Percentiles rank a stretch among this genome's conserved stretches.
Evolutionary conservation across 35 echinoderm and acorn worm genomes (phyloP).

Genomic region (Heliocidaris erythrogramma): DNA sequence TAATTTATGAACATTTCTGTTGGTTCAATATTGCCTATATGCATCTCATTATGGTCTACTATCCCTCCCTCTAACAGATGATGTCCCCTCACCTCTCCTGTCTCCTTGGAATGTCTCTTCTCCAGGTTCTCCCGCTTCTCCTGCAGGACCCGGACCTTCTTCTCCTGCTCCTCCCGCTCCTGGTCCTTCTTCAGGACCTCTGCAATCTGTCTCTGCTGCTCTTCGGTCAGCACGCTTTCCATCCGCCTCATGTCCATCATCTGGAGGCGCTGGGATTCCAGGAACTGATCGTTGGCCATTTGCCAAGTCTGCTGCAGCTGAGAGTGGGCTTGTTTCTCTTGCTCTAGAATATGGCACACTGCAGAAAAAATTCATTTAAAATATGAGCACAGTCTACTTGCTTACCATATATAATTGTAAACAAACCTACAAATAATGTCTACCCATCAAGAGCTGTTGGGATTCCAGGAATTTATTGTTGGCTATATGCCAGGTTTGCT

Average conservation of each 20-base stretch:
- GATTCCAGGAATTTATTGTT: too few species aligned
- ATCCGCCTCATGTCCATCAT: constrained; percentile 97
- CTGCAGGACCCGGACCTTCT: constrained; percentile 73
- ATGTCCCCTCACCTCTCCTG: not conserved
- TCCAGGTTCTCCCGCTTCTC: constrained; percentile 72
- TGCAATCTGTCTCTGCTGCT: constrained; percentile 90
- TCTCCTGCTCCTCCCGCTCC: constrained; percentile 85
- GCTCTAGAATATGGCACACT: not conserved
- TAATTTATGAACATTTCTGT: too few species aligned
- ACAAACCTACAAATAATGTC: too few species aligned
- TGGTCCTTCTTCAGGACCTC: constrained; percentile 83
- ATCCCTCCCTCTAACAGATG: not conserved
- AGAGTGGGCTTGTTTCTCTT: constrained; percentile 73
- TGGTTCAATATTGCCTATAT: not conserved
- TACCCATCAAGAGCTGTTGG: too few species aligned
- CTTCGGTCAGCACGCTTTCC: constrained; percentile 87
- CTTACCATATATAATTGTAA: not conserved
- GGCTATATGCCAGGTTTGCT: too few species aligned
- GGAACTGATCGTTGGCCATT: constrained; percentile 99
- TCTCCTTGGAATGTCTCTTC: constrained; percentile 50
- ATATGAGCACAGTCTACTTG: not conserved
- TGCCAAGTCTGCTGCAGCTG: constrained; percentile 92
- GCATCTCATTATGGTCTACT: not conserved
- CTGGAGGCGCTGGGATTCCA: constrained; percentile 90
- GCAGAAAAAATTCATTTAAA: not conserved